Conservation (phyloP, 2,888 invertebrate species). For the Eudasyphora cyanicolor region DNA sequence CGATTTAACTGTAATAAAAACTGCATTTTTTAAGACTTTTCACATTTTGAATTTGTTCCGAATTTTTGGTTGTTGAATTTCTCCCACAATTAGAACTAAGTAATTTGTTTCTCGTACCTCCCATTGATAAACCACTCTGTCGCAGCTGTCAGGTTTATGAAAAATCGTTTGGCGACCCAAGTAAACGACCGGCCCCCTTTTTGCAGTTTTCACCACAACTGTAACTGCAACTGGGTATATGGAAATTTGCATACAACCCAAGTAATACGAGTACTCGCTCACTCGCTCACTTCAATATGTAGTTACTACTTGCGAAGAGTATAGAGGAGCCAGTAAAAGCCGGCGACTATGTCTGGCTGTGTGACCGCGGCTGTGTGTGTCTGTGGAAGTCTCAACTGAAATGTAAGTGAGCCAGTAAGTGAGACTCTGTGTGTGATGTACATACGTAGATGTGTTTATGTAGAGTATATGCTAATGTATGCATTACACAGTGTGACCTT, state of each 20-base stretch:
- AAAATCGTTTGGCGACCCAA: background rate
- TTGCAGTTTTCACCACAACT: background rate
- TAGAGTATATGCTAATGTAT: slow-evolving; percentile 69
- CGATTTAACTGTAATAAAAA: no score
- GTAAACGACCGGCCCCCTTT: slow-evolving; percentile 33
- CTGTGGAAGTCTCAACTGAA: slow-evolving; percentile 16
- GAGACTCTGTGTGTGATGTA: background rate
- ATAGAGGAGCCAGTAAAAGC: slow-evolving; percentile 12
- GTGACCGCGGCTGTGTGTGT: no score
- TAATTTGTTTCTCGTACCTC: no score
- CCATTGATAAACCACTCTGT: background rate
- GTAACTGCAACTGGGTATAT: slow-evolving; percentile 4
- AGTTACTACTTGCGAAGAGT: slow-evolving; percentile 12
- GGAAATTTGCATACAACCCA: slow-evolving; percentile 19
- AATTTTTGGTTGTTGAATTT: no score
- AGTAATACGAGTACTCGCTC: slow-evolving; percentile 4
- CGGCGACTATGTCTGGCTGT: slow-evolving; percentile 24
- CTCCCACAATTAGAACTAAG: no score
- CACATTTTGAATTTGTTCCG: no score
- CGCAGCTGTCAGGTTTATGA: background rate
- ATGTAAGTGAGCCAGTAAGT: background rate
- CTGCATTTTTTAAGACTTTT: no score
- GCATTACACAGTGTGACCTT: slow-evolving; percentile 75
- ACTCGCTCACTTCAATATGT: no score
- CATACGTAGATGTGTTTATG: slow-evolving; percentile 33